phyloP scores from a whole-genome alignment of 1,140 invertebrate genomes.

The Sweltsa coloradensis region DNA sequence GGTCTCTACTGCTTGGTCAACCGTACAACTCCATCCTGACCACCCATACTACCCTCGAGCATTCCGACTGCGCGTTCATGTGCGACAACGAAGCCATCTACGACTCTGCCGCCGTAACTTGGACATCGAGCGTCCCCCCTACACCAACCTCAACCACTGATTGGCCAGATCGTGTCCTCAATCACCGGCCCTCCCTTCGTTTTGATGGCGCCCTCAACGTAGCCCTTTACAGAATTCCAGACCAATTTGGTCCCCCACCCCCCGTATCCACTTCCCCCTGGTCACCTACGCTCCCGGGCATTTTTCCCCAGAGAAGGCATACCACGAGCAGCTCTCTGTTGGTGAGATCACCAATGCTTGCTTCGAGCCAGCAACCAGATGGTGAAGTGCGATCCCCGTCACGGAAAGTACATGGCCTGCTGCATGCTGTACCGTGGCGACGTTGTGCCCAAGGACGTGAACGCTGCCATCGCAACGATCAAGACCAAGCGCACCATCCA shows the following conservation, averaged over 20 bases:
- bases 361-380: constrained; percentile 83
- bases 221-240: no score
- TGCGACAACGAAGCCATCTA: constrained; percentile 86
- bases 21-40: constrained; percentile 80
- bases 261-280: constrained; percentile 70
- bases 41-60: constrained; percentile 69
- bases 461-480: constrained; percentile 72
- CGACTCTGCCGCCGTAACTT: constrained; percentile 78
- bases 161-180: constrained; percentile 76
- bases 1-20: constrained; percentile 78
- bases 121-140: constrained; percentile 75
- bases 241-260: constrained; percentile 75
- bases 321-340: constrained; percentile 71
- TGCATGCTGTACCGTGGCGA: constrained; percentile 59
- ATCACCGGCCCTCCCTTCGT: constrained; percentile 76
- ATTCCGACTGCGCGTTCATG: constrained; percentile 81
- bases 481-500: constrained; percentile 72
- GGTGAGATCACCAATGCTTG: constrained; percentile 79
- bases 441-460: no score
- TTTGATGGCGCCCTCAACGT: constrained; percentile 87
- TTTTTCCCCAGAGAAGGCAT: constrained; percentile 66
- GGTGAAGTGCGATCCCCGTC: constrained; percentile 84
- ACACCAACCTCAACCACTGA: constrained; percentile 68
- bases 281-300: constrained; percentile 64
- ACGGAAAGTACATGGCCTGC: constrained; percentile 86